These are phyloP conservation scores for Scatophagus argus DNA, from an alignment of 2,113 vertebrate genomes.

Conservation along the genomic window DNA sequence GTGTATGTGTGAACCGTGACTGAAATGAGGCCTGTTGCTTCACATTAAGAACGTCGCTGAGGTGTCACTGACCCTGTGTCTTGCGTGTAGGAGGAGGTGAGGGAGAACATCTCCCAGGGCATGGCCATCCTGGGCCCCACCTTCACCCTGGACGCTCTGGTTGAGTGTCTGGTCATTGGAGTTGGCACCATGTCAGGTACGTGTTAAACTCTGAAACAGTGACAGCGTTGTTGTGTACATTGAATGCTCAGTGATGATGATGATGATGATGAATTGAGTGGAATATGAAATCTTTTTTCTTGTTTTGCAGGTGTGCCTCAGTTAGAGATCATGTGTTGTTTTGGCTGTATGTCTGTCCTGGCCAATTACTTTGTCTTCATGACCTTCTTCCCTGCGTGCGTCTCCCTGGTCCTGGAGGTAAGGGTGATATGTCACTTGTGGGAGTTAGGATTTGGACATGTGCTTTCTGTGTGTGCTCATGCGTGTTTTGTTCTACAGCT, in stretches of 20 bases:
- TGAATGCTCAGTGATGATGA: background rate
- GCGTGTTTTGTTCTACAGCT: slow-evolving; percentile 80
- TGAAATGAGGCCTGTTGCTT: background rate
- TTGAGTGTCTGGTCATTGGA: slow-evolving; percentile 97
- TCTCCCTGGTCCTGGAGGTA: slow-evolving; percentile 97
- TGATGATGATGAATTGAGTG: background rate
- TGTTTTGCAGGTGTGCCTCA: slow-evolving; percentile 90
- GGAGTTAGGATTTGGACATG: background rate
- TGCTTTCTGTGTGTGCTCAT: background rate
- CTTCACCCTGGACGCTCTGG: slow-evolving; percentile 95
- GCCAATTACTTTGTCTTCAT: slow-evolving; percentile 99
- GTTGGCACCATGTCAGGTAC: slow-evolving; percentile 96
- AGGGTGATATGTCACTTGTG: slow-evolving; percentile 40
- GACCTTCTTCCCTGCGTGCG: slow-evolving; percentile 99
- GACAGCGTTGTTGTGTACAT: background rate
- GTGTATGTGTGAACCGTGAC: background rate
- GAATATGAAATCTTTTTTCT: background rate
- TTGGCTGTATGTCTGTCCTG: slow-evolving; percentile 97
- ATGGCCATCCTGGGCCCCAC: slow-evolving; percentile 98
- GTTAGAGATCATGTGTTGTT: slow-evolving; percentile 98
- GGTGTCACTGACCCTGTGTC: background rate
- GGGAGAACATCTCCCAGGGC: slow-evolving; percentile 97
- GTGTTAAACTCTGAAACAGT: background rate
- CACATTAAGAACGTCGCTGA: too few relatives aligned
- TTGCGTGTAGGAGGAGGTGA: slow-evolving; percentile 92